A percentile compares a stretch with the other conserved stretches of the same genome.
phyloP scores from a whole-genome alignment of 1,140 invertebrate species.

The Aphaenogaster ashmeadi region DNA sequence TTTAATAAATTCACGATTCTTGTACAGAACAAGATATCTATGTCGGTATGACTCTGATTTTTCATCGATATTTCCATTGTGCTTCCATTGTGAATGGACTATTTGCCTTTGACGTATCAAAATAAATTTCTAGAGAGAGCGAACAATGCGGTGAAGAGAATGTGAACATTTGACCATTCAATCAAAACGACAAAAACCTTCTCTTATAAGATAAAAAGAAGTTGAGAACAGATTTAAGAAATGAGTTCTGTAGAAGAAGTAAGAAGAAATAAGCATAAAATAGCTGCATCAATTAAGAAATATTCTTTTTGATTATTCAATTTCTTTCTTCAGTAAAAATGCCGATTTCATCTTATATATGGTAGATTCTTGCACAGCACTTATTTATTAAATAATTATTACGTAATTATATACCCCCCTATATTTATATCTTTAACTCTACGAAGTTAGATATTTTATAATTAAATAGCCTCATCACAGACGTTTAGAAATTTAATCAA shows the following conservation, averaged over 20 bases:
- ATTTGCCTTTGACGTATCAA: constrained; percentile 20
- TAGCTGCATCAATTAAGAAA: no score
- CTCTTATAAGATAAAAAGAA: constrained; percentile 16
- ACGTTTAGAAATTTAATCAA: not conserved
- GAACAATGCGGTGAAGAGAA: constrained; percentile 17
- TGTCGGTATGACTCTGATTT: not conserved
- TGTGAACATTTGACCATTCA: not conserved
- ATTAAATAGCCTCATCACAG: not conserved
- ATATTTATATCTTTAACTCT: not conserved
- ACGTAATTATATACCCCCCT: not conserved
- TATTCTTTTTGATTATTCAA: constrained; percentile 27
- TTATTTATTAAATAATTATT: constrained; percentile 3
- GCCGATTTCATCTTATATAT: not conserved
- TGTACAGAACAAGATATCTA: not conserved
- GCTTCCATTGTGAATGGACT: not conserved
- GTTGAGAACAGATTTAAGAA: constrained; percentile 23
- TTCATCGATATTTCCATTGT: constrained; percentile 6
- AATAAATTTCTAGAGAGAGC: constrained; percentile 20
- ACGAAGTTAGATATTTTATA: not conserved
- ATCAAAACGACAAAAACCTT: constrained; percentile 18
- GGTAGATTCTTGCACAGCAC: not conserved
- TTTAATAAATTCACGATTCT: not conserved
- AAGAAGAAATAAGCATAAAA: not conserved
- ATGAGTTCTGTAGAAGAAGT: not conserved
- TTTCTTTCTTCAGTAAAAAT: constrained; percentile 20